A percentile compares a stretch with the other conserved stretches of the same genome.
These are phyloP conservation scores for Desmophyllum pertusum DNA, from an alignment of 92 coral and sea anemone genomes.

Conservation along the genomic window DNA sequence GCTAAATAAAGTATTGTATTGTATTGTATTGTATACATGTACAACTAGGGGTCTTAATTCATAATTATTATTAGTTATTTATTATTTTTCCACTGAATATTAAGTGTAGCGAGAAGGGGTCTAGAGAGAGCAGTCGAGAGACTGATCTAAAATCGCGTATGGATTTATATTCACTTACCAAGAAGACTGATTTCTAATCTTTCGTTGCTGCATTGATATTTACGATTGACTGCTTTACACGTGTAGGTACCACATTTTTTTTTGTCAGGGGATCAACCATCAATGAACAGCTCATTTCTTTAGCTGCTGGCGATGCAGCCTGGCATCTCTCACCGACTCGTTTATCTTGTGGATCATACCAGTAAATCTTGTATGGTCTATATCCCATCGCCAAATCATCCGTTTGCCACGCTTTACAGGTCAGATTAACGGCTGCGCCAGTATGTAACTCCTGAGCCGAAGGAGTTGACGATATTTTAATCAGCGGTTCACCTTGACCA, in stretches of 20 bases:
- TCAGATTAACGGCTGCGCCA: background rate
- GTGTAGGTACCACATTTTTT: background rate
- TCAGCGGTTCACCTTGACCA: background rate
- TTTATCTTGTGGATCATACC: background rate
- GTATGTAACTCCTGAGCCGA: background rate
- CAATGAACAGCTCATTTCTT: background rate
- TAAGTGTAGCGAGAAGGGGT: too few species aligned
- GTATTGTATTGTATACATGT: too few species aligned
- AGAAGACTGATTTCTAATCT: background rate
- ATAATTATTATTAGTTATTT: too few species aligned
- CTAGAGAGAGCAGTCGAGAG: background rate
- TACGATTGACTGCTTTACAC: conserved; percentile 1
- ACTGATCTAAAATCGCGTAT: background rate
- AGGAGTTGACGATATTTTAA: background rate
- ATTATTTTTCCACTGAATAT: too few species aligned
- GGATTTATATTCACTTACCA: background rate
- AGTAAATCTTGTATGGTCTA: background rate
- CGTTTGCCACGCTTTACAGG: background rate
- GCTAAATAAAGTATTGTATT: too few species aligned
- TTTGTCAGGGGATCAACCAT: background rate
- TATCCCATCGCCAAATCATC: background rate
- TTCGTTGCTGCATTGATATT: background rate
- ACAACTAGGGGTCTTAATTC: too few species aligned
- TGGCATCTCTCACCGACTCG: background rate
- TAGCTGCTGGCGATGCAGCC: background rate